Evolutionary conservation across 2,797 vertebrate species (phyloP), one percentile per base, ranked within the genome.

Genomic region (Taeniopygia guttata): DNA sequence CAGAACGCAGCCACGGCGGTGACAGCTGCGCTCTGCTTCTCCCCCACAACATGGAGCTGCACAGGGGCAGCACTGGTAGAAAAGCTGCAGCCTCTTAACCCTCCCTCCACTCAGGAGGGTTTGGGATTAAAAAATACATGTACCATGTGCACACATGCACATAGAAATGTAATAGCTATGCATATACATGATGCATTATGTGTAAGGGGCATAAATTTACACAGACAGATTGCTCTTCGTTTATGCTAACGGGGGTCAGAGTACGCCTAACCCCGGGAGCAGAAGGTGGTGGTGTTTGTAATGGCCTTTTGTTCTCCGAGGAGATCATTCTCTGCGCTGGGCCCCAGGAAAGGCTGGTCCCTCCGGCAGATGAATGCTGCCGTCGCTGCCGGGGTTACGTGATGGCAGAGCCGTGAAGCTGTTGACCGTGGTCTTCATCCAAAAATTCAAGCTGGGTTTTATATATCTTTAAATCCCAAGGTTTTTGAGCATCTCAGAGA

Each of bases 261-360:
- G 94, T 23, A 84, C 21, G 87, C 77, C 95, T 96, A 93, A 94
- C 95, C 95, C 89, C 16, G 52, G 82, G 95, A 96, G 96, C 96
- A 97, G 96, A 94, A 96, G 95, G 95, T 97, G 96, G 93, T 93
- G 95, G 89, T 94, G 94, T 96, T 91, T 94, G 95, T 88, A 96
- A 96, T 78, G 67, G 94, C 80, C 94, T 93, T 96, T 97, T 96
- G 94, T 96, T 96, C 96, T 91, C 91, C 0, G 13, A 84, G 76
- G 82, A 78, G 95, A 94, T 95, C 70, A 56, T 84, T 94, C 95
- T 89, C 63, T 9, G 4, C 89, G 87, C 94, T 95, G 95, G 94
- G 89, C 87, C 94, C 92, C 92, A 89, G 82, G 68, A 96, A 93
- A 52, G 92, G 84, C 83, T 7, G 0, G 69, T 91, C 89, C 83